These are phyloP conservation scores for Ceratina japonica DNA, from an alignment of 1,140 invertebrate species.

Conservation along the genomic window DNA sequence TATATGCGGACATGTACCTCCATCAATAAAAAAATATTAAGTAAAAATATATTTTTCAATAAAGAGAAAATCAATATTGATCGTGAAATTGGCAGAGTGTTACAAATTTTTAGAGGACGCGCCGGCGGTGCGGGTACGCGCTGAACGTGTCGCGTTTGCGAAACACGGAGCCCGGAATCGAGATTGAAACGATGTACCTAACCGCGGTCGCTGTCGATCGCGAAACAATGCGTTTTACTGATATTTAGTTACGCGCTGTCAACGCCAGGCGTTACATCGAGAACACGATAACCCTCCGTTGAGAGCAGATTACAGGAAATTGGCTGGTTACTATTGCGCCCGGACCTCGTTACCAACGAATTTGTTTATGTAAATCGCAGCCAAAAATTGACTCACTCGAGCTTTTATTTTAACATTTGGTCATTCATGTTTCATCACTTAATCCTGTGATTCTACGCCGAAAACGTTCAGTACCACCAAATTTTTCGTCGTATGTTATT, in stretches of 20 bases:
- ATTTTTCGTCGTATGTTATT: too few species aligned
- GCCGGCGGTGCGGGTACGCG: not conserved
- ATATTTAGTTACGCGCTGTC: slow-evolving; percentile 41
- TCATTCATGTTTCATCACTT: too few species aligned
- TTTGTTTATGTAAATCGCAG: slow-evolving; percentile 12
- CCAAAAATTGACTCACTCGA: not conserved
- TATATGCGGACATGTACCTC: too few species aligned
- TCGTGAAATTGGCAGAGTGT: not conserved
- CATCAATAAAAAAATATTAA: not conserved
- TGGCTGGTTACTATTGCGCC: slow-evolving; percentile 4
- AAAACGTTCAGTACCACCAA: too few species aligned
- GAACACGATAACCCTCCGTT: slow-evolving; percentile 24
- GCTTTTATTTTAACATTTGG: too few species aligned
- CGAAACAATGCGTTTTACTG: slow-evolving; percentile 38
- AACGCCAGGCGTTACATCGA: slow-evolving; percentile 20
- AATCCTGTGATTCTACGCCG: too few species aligned
- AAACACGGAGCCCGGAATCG: slow-evolving; percentile 8
- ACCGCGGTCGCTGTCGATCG: slow-evolving; percentile 31
- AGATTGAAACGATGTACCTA: slow-evolving; percentile 19
- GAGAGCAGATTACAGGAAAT: slow-evolving; percentile 38
- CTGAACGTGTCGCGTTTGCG: not conserved
- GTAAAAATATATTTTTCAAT: not conserved
- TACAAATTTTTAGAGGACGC: not conserved
- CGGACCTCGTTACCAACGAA: not conserved
- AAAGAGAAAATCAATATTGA: not conserved